phyloP scores from a whole-genome alignment of 2,888 invertebrate genomes.

The Spodoptera exigua region DNA sequence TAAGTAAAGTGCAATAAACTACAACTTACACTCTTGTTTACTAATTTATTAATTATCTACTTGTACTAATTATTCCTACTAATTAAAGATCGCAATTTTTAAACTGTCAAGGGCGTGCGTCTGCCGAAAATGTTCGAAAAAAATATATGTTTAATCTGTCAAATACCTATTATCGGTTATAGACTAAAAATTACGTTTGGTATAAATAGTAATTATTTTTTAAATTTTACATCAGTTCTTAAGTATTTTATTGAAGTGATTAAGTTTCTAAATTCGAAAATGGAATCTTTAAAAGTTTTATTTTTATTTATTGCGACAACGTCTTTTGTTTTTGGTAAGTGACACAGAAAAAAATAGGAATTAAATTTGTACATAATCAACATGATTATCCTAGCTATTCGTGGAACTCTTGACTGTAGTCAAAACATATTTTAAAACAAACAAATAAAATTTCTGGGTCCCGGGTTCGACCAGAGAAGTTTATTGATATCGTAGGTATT shows the following conservation, averaged over 20 bases:
- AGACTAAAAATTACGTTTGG: slow-evolving; percentile 16
- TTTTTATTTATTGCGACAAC: slow-evolving; percentile 13
- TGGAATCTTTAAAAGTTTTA: slow-evolving; percentile 2
- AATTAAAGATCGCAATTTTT: slow-evolving; percentile 10
- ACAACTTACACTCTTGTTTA: slow-evolving; percentile 31
- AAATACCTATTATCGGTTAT: slow-evolving; percentile 16
- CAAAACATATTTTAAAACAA: no score
- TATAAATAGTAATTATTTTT: slow-evolving; percentile 26
- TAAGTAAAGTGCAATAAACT: slow-evolving; percentile 38
- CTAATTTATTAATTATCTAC: slow-evolving; percentile 16
- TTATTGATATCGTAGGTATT: no score
- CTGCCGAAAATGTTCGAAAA: not conserved
- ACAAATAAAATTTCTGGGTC: no score
- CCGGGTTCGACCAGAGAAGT: no score
- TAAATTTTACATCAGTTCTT: slow-evolving; percentile 2
- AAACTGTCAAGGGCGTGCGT: slow-evolving; percentile 7
- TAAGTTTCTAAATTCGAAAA: not conserved
- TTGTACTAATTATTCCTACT: not conserved
- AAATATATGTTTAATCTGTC: slow-evolving; percentile 11
- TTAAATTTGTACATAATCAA: no score
- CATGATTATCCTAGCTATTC: no score
- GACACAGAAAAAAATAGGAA: no score
- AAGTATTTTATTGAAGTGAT: not conserved
- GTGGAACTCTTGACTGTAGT: no score
- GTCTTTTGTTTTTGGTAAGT: slow-evolving; percentile 15